These are phyloP conservation scores for Premnoplex brunnescens DNA, from an alignment of 2,797 vertebrate genomes.

Conservation along the genomic window DNA sequence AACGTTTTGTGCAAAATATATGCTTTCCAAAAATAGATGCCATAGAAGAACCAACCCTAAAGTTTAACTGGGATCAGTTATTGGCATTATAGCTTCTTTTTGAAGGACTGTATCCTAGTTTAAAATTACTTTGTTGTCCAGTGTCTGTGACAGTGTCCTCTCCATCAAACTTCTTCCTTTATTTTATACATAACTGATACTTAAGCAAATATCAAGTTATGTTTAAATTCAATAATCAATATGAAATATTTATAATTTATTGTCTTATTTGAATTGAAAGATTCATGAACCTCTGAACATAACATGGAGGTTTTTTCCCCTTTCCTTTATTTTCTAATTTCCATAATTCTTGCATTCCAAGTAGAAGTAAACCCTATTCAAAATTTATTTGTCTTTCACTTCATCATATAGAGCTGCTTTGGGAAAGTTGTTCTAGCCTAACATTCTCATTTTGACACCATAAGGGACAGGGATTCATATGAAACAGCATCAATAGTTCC, in stretches of 20 bases:
- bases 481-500: neutral
- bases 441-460: neutral
- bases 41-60: neutral
- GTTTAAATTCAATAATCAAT: neutral
- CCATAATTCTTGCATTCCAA: neutral
- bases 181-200: neutral
- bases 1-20: neutral
- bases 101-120: neutral
- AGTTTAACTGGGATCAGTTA: neutral
- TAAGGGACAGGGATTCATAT: neutral
- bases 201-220: neutral
- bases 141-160: neutral
- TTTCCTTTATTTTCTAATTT: neutral
- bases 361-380: neutral
- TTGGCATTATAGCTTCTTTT: neutral
- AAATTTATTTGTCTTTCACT: neutral
- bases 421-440: neutral
- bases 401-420: neutral
- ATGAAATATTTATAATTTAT: neutral
- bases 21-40: neutral
- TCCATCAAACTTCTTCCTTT: neutral
- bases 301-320: fast-evolving
- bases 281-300: neutral
- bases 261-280: neutral
- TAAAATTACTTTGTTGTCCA: neutral